A percentile compares a stretch with the other conserved stretches of the same genome.
Conservation (phyloP, 2,113 vertebrate species). For the Cyanoderma ruficeps region DNA sequence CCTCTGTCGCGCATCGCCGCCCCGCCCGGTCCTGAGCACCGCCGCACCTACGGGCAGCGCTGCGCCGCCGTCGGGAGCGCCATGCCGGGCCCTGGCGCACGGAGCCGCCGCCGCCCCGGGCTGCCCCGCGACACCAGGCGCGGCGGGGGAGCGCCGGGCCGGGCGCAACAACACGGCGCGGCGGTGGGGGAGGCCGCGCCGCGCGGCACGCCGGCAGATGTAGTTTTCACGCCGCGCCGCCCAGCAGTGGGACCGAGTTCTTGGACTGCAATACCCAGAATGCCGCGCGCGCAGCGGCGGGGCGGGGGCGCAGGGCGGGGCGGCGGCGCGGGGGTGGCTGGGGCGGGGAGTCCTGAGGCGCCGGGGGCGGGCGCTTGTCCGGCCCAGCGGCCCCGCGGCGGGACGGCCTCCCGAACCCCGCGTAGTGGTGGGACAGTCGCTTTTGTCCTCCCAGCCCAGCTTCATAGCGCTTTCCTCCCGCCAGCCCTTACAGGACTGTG, state of each 20-base stretch:
- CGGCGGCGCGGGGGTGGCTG: neutral
- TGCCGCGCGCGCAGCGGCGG: neutral
- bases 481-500: rapidly evolving
- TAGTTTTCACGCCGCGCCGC: neutral
- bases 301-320: neutral
- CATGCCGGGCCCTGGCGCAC: no score
- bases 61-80: no score
- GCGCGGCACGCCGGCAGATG: neutral
- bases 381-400: neutral
- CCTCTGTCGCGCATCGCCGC: no score
- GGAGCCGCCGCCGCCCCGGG: no score
- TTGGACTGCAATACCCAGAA: neutral
- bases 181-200: neutral
- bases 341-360: neutral
- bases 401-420: neutral
- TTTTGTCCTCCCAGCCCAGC: neutral
- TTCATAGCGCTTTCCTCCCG: rapidly evolving
- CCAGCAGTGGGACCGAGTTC: rapidly evolving
- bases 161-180: neutral
- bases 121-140: neutral
- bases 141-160: neutral
- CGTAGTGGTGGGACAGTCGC: rapidly evolving
- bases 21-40: no score
- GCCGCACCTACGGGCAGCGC: no score
- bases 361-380: neutral